phyloP scores from a whole-genome alignment of 2,113 vertebrate genomes.

The Xenus cinereus region DNA sequence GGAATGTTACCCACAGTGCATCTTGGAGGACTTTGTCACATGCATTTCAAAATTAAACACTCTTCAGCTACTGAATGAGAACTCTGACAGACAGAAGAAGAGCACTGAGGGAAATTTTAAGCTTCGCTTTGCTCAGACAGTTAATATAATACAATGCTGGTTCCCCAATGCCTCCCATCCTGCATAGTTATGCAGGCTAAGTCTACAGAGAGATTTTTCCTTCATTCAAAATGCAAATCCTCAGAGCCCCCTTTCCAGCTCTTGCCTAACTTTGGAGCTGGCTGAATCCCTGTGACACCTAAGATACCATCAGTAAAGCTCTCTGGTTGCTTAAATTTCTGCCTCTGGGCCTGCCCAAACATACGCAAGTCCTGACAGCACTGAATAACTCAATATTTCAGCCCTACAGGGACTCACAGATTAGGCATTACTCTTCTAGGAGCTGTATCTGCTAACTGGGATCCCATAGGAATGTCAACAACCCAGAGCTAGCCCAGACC shows the following conservation, averaged over 20 bases:
- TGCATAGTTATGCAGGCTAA: neutral
- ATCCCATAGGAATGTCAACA: neutral
- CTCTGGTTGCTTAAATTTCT: neutral
- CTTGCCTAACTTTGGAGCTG: neutral
- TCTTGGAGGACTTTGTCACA: neutral
- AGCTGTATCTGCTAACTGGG: neutral
- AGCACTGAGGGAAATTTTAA: neutral
- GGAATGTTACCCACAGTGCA: neutral
- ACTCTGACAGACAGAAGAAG: neutral
- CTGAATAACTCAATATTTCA: neutral
- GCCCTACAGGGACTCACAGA: neutral
- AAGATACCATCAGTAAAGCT: conserved; percentile 2
- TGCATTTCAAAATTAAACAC: neutral
- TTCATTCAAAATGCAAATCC: conserved; percentile 33
- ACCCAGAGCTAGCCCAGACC: neutral
- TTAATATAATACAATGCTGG: neutral
- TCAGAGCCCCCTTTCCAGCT: neutral
- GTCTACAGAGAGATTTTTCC: neutral
- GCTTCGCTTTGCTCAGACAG: conserved; percentile 4
- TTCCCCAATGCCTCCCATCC: neutral
- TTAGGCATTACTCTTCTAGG: neutral
- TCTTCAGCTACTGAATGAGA: neutral
- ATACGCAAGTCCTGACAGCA: neutral
- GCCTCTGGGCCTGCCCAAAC: neutral
- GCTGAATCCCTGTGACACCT: neutral